Base-by-base conservation (phyloP, 2,797 vertebrate species). In the Corythornis leucogaster region DNA sequence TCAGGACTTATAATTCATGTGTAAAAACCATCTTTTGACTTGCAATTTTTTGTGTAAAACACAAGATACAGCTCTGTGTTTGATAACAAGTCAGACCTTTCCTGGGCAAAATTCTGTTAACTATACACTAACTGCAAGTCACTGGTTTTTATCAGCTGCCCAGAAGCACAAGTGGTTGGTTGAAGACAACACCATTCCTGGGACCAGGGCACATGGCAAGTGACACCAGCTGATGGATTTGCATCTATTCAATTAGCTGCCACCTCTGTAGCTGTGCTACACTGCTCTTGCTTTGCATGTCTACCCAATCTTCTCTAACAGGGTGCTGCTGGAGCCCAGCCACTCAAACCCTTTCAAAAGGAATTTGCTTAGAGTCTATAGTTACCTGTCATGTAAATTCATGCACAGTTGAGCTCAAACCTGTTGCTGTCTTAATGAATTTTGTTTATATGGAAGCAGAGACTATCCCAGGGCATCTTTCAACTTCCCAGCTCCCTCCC, bases 271-370 rank as follows among this genome's bases (percentile, higher is more conserved):
- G 74, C n/a, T 33, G 33, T 70, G 55, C 75, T 91, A 45, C 38
- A 9, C 70, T 15, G 26, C 25, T 40, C 42, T 64, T 48, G n/a
- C n/a, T 70, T 83, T 43, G 51, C 25, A 20, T 79, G 84, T 88
- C 71, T 70, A 80, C 42, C 30, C 57, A 13, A 7, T 35, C 54
- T 86, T 33, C 48, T 84, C 2, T 50, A 55, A 67, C 79, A 74
- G 24, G 33, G 40, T 84, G 50, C 45, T 88, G 64, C 53, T 78
- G 78, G 55, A 77, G 18, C 64, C 50, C 45, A 55, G 64, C 67
- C 88, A 95, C 62, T 53, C 51, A 63, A 76, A 55, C 71, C 28
- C 63, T 76, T 87, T 77, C 58, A 50, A 78, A 93, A 93, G 11
- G 48, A 63, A 51, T 88, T 68, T 70, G 51, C 80, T 71, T 53